Conservation (phyloP, 2,888 invertebrate species). For the Campoplex nolae region DNA sequence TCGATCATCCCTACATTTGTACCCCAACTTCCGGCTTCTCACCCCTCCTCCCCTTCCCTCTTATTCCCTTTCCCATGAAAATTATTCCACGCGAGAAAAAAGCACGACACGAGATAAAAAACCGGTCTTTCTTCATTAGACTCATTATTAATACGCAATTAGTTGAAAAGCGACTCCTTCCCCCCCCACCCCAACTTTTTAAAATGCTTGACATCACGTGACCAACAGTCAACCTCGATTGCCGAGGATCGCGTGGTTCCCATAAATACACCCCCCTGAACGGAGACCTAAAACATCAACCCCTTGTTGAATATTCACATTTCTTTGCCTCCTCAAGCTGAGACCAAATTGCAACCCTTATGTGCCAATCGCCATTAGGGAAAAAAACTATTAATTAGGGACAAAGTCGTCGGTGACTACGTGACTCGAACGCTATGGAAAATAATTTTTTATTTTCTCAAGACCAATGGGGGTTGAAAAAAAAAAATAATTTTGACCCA, state of each 20-base stretch:
- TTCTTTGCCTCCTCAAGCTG: neutral
- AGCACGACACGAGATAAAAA: neutral
- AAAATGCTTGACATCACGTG: conserved; percentile 16
- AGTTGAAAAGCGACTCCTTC: neutral
- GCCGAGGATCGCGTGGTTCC: conserved; percentile 10
- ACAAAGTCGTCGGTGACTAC: neutral
- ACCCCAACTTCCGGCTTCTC: neutral
- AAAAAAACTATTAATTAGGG: neutral
- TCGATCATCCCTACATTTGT: conserved; percentile 5
- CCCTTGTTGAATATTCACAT: conserved; percentile 2
- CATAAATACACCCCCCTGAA: no score
- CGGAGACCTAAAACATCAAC: neutral
- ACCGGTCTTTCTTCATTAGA: conserved; percentile 1
- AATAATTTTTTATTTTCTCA: neutral
- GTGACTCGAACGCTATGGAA: neutral
- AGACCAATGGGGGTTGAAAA: neutral
- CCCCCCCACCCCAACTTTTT: neutral
- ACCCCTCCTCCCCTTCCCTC: neutral
- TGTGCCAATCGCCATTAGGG: neutral
- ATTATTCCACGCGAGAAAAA: conserved; percentile 11
- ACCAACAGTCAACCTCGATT: neutral
- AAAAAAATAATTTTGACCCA: neutral
- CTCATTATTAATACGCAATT: conserved; percentile 20
- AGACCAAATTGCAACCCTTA: neutral
- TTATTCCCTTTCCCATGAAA: no score